Evolutionary conservation across 2,797 vertebrate species (phyloP), one percentile per base, ranked within the genome.

Genomic region (Lycodopsis pacificus): DNA sequence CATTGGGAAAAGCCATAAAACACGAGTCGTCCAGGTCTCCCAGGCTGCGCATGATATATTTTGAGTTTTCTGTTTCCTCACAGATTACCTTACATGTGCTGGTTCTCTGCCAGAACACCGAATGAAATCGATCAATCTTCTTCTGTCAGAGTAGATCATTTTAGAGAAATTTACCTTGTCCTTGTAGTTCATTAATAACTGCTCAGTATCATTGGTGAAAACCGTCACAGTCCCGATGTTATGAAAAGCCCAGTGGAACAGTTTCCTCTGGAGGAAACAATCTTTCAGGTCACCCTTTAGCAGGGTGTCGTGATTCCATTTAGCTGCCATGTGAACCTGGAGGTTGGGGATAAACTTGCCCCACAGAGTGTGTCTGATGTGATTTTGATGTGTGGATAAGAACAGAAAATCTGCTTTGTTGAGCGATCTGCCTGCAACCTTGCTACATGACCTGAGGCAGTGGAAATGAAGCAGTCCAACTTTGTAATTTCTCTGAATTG

Each of bases 1-100:
- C 94, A 94, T 94, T 94, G 94, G 94, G 91, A 93, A 93, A 94
- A 94, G 91, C 88, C 87, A 94, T 94, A 94, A 95, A 95, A 93
- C 92, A 88, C 73, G 80, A 93, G 88, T 90, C 90, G 65, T 91
- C 87, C 91, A 81, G 86, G 69, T 89, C 89, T 93, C 81, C 79
- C 85, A 84, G 82, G 90, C 90, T 64, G 88, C 82, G 87, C 87
- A 83, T 89, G 86, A 92, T 92, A 81, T 88, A 88, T 91, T 92
- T 59, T 83, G 79, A 64, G 77, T 77, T 86, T 88, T 87, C 59
- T 54, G 82, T 89, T 91, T 90, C 84, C 86, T 92, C 82, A 79
- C 88, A 90, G 80, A 69, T 90, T 81, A 71, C 79, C 76, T 88
- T 82, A 76, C 73, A 84, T 86, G 82, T 80, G 57, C 71, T 86